Evolutionary conservation across 2,888 invertebrate genomes (phyloP).

Genomic region (Thymelicus sylvestris): DNA sequence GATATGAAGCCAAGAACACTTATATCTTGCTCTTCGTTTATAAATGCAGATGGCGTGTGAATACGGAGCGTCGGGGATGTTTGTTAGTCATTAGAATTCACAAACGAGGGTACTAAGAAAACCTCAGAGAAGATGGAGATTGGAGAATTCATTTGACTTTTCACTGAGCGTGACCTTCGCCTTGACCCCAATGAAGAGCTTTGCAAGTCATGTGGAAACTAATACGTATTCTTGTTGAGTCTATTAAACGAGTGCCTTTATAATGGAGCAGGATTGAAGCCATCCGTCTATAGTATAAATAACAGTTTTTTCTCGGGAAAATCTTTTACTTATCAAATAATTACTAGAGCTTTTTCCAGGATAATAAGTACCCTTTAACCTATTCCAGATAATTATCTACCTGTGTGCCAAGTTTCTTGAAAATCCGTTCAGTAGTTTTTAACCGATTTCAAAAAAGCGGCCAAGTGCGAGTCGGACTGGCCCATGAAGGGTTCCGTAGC

Average conservation of each 20-base stretch:
- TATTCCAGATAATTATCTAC: too few species aligned
- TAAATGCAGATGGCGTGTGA: slow-evolving; percentile 4
- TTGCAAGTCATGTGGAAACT: neutral
- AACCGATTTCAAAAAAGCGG: too few species aligned
- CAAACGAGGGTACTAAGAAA: neutral
- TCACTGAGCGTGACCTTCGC: neutral
- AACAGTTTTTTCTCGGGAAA: too few species aligned
- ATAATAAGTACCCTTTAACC: too few species aligned
- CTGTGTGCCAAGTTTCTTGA: too few species aligned
- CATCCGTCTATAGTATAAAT: too few species aligned
- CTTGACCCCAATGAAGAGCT: neutral
- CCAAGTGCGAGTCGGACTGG: too few species aligned
- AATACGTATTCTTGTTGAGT: neutral
- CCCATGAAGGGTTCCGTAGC: too few species aligned
- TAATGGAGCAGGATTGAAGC: too few species aligned
- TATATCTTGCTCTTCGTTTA: neutral
- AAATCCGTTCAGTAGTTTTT: too few species aligned
- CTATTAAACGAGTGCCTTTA: neutral
- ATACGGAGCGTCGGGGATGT: neutral
- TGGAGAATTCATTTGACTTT: slow-evolving; percentile 3
- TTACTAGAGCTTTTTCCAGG: too few species aligned
- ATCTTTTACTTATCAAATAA: too few species aligned
- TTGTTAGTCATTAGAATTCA: slow-evolving; percentile 11
- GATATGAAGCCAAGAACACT: neutral
- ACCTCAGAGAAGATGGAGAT: slow-evolving; percentile 8